A percentile compares a stretch with the other conserved stretches of the same genome.
Conservation (phyloP, 2,797 vertebrate genomes). For the Gastrophryne carolinensis region DNA sequence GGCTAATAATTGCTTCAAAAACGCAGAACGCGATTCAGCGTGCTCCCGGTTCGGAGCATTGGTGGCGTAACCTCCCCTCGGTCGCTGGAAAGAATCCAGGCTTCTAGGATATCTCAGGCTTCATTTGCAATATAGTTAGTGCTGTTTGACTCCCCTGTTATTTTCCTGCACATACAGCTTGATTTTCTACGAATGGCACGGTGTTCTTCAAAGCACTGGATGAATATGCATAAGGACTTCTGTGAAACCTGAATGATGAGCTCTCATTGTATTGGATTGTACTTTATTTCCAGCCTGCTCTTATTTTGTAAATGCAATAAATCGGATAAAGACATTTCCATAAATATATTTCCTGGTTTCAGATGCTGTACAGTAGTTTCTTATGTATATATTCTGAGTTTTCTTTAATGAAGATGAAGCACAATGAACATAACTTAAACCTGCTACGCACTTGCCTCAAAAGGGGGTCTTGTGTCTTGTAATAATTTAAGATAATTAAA, state of each 20-base stretch:
- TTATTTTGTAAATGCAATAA: conserved; percentile 91
- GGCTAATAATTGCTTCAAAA: too few species aligned
- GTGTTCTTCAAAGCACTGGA: conserved; percentile 57
- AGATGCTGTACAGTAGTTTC: conserved; percentile 85
- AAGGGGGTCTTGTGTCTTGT: conserved; percentile 60
- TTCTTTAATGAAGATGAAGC: conserved; percentile 67
- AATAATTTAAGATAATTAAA: conserved; percentile 59
- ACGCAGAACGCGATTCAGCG: too few species aligned
- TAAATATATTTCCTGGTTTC: conserved; percentile 78
- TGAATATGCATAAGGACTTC: conserved; percentile 72
- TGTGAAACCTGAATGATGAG: conserved; percentile 66
- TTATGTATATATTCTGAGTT: conserved; percentile 78
- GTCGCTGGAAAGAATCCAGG: conserved; percentile 68
- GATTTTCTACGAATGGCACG: conserved; percentile 61
- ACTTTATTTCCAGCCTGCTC: conserved; percentile 85
- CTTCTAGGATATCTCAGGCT: conserved; percentile 92
- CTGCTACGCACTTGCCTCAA: conserved; percentile 57
- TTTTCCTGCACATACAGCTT: conserved; percentile 65
- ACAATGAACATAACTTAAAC: conserved; percentile 62
- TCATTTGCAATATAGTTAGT: conserved; percentile 76
- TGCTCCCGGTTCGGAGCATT: not conserved
- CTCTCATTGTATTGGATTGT: conserved; percentile 76
- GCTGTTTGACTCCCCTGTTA: conserved; percentile 73
- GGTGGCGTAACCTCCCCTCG: conserved; percentile 51
- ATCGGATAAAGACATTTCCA: conserved; percentile 70